Base-by-base conservation (phyloP, 2,113 vertebrate species). In the Prietella phreatophila region DNA sequence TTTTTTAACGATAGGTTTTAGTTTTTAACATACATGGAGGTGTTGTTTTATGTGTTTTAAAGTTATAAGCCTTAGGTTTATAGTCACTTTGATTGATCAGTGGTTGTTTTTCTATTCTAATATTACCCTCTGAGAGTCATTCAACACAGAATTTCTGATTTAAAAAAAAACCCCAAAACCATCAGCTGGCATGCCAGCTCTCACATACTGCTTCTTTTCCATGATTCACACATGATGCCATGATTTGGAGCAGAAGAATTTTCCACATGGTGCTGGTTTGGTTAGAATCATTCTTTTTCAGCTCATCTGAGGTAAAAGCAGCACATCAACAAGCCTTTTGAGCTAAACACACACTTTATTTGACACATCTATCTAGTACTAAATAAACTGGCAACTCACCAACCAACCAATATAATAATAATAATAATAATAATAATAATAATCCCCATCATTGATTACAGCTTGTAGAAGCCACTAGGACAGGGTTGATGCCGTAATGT, bases 201-300 rank as follows among this genome's bases (percentile, higher is more conserved):
- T 76, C 36, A 22, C 47, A 11, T 76, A 55, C 67, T 76, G 55
- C 60, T 85, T 67, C 39, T 85, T 88, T 88, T 89, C 80, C 89
- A 88, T 89, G 89, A 88, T 89, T 90, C 89, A 83, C 75, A 65
- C 78, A 79, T 85, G 71, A 91, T 81, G 78, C 84, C 88, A 69
- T 83, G 87, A 85, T 87, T 89, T 79, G 73, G 82, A 89, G 58
- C 13, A 47, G 53, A 88, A 83, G 83, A 90, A 73, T 90, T 85
- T 91, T 89, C 89, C 78, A 86, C 83, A 81, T 82, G 53, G 39
- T 89, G 78, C 65, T 87, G 60, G 80, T 55, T 85, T 79, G 84
- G 84, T 86, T 65, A 89, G 73, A 65, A 33, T 39, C 36, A 86
- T 88, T 85, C 78, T 88, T 85, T 87, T 81, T 90, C 76, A 78